phyloP scores from a whole-genome alignment of 2,888 invertebrate genomes.

The Xestoiulus laeticollis region DNA sequence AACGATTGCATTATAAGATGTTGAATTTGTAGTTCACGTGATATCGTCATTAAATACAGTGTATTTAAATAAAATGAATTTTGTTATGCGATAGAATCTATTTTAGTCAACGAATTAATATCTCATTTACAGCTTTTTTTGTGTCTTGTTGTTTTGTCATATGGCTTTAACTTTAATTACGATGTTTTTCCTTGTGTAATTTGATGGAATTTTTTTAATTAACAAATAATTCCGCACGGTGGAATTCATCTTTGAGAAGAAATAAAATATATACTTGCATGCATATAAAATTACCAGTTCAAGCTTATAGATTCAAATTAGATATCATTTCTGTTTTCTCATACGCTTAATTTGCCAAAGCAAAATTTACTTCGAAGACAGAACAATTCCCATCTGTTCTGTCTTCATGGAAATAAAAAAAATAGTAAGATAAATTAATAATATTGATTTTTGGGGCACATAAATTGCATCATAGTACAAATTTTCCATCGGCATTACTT shows the following conservation, averaged over 20 bases:
- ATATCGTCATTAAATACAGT: no score
- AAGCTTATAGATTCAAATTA: neutral
- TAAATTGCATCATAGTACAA: neutral
- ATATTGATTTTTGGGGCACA: slow-evolving; percentile 31
- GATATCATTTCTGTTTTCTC: neutral
- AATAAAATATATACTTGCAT: neutral
- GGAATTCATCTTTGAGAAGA: neutral
- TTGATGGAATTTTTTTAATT: neutral
- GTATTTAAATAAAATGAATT: no score
- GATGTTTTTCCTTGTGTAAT: neutral
- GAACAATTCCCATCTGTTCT: slow-evolving; percentile 4
- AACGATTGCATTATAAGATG: neutral
- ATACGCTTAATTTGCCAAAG: slow-evolving; percentile 20
- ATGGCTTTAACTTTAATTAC: no score
- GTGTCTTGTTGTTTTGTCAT: no score
- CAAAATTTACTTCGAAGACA: neutral
- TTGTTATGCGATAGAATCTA: no score
- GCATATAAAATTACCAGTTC: neutral
- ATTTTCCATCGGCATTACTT: slow-evolving; percentile 1
- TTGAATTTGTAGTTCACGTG: no score
- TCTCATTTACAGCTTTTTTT: no score
- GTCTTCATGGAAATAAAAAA: neutral
- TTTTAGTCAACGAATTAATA: no score
- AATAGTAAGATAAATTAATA: slow-evolving; percentile 7
- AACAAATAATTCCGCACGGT: neutral